Evolutionary conservation across 1,140 invertebrate species (phyloP), one percentile per base, ranked within the genome.

Genomic region (Oncopeltus fasciatus): DNA sequence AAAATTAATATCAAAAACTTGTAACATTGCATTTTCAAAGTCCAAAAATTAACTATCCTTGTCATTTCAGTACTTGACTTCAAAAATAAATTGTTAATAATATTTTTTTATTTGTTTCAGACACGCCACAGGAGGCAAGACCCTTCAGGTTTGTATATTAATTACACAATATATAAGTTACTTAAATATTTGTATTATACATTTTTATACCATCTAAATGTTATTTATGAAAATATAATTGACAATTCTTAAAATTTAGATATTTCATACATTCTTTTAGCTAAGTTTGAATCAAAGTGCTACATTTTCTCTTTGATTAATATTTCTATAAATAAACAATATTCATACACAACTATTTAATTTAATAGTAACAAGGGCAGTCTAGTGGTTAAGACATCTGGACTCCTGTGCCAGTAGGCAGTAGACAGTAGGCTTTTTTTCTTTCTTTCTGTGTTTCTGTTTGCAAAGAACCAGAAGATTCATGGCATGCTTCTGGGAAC

Each of bases 81-180:
- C 5, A 38, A 5, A 8, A 38, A 38, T 38, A 38, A 38, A 8
- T 38, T 38, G 5, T 14, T 14, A 38, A 5, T 38, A 5, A 38
- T 26, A 1, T 27, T 53, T 9, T 24, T 53, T 27, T 53, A 3
- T 53, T 4, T 61, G 9, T 64, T 66, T 24, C 60, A 67, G 66
- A 62, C 59, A n/a, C 24, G 66, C 28, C 29, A 57, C 16, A 67
- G 65, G 53, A 61, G 66, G 38, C 66, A 67, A 62, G 66, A 67
- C 31, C 63, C 66, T 31, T 33, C 65, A 33, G 66, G 66, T 67
- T 61, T 64, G 65, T 62, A 38, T 29, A 21, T 2, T 56, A 33
- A 18, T 51, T 46, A 38, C 33, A 47, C 44, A 29, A 21, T 28
- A 31, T 24, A 8, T 9, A 33, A 29, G 21, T 49, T 38, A 27